phyloP scores from a whole-genome alignment of 2,888 invertebrate species.

The Ferrisia virgata region DNA sequence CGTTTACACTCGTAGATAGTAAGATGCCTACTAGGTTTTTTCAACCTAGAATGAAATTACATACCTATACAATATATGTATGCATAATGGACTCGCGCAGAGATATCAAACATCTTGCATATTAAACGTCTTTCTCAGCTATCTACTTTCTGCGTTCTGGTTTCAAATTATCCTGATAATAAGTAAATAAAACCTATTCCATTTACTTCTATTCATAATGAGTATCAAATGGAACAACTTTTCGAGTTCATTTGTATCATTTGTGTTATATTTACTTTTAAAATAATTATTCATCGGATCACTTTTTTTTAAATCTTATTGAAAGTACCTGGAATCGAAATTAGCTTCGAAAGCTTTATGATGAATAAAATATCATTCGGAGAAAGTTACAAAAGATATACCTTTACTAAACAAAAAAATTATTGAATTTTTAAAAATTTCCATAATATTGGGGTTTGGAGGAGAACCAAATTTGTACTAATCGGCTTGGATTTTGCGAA shows the following conservation, averaged over 20 bases:
- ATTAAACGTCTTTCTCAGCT: background rate
- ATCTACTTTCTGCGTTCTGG: conserved; percentile 1
- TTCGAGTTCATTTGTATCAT: background rate
- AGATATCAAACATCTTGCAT: background rate
- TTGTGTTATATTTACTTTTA: background rate
- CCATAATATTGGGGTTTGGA: no score
- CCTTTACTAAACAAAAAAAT: no score
- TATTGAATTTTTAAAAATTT: no score
- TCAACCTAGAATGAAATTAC: background rate
- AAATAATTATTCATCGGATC: background rate
- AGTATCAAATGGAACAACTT: background rate
- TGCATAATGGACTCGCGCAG: background rate
- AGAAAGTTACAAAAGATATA: no score
- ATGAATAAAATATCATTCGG: no score
- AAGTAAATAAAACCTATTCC: background rate
- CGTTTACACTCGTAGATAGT: no score
- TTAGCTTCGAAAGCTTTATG: no score
- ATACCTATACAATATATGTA: background rate
- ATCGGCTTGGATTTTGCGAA: no score
- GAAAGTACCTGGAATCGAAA: no score
- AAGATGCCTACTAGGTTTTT: no score
- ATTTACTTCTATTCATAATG: background rate
- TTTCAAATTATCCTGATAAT: conserved; percentile 19
- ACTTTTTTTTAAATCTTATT: background rate
- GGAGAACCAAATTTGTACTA: no score